Conservation (phyloP, 2,797 vertebrate species). For the Spinus olivaceus region DNA sequence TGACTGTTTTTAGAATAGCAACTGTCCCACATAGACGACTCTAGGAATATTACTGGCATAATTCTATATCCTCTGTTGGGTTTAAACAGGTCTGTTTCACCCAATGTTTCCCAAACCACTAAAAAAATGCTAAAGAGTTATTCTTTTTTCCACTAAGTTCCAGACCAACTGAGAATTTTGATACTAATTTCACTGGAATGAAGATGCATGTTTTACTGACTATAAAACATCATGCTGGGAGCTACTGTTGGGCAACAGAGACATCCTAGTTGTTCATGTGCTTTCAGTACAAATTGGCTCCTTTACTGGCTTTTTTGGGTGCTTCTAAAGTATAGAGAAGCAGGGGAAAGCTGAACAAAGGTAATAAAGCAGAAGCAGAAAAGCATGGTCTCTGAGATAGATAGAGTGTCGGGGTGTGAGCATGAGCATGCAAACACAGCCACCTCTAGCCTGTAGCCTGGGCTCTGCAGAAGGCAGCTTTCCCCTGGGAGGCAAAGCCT, state of each 20-base stretch:
- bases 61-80: background rate
- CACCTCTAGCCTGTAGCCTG: background rate
- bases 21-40: background rate
- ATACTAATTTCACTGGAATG: background rate
- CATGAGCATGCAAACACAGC: background rate
- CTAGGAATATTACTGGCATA: background rate
- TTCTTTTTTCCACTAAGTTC: background rate
- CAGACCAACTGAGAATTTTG: background rate
- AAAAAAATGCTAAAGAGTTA: background rate
- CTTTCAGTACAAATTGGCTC: background rate
- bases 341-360: background rate
- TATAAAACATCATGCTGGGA: background rate
- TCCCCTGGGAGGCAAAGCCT: background rate
- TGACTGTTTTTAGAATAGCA: background rate
- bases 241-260: background rate
- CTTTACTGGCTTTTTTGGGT: background rate
- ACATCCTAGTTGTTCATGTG: background rate
- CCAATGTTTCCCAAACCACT: background rate
- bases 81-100: background rate
- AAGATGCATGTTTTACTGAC: background rate
- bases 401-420: fast-evolving
- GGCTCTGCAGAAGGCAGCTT: background rate
- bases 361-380: background rate
- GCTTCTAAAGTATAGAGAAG: background rate
- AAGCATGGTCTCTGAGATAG: background rate